These are phyloP conservation scores for Lasioglossum vierecki DNA, from an alignment of 2,888 invertebrate genomes.

Conservation along the genomic window DNA sequence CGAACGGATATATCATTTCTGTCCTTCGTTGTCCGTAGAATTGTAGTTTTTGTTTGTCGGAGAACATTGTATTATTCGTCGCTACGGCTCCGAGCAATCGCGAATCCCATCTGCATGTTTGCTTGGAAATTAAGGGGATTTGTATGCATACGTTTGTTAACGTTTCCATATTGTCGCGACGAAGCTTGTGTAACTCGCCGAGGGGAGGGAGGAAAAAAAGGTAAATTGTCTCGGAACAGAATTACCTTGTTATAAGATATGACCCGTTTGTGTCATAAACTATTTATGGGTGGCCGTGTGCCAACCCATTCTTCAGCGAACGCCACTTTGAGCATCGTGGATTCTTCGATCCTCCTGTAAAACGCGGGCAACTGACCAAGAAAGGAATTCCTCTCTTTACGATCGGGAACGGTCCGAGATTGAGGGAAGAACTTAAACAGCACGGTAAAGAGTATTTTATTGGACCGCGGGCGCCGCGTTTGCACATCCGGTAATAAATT, in stretches of 20 bases:
- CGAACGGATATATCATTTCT: background rate
- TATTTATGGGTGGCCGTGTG: conserved; percentile 37
- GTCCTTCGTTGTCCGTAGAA: background rate
- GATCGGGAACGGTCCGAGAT: background rate
- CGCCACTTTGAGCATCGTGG: conserved; percentile 31
- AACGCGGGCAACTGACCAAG: conserved; percentile 42
- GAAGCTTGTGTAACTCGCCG: background rate
- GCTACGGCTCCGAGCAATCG: background rate
- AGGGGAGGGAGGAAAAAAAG: background rate
- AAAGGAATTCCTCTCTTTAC: conserved; percentile 27
- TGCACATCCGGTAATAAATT: conserved; percentile 6
- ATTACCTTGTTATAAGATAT: conserved; percentile 37
- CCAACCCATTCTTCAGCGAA: conserved; percentile 41
- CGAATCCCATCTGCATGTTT: background rate
- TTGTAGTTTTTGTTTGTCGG: background rate
- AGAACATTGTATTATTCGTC: background rate
- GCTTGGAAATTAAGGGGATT: background rate
- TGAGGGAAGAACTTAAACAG: conserved; percentile 22
- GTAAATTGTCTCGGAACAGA: conserved; percentile 2
- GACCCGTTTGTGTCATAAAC: conserved; percentile 33
- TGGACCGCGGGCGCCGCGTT: background rate
- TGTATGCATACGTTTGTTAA: conserved; percentile 5
- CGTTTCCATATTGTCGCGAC: conserved; percentile 2
- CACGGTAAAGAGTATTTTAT: conserved; percentile 19
- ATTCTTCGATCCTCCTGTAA: conserved; percentile 36